Evolutionary conservation across 2,888 invertebrate species (phyloP).

Genomic region (Hololepta plana): DNA sequence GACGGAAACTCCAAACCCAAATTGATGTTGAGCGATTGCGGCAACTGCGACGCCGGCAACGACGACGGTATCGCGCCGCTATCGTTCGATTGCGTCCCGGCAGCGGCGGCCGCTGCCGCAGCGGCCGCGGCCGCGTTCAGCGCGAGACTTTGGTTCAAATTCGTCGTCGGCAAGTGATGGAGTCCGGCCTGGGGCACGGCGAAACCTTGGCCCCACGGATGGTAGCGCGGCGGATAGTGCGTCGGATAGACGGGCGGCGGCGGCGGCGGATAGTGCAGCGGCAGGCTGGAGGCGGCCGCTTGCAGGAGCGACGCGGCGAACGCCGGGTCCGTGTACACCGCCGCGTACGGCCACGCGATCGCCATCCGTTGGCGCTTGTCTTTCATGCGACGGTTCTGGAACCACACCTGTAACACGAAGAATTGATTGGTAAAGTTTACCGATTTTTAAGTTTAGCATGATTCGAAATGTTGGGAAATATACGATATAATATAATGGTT

Average conservation of each 20-base stretch:
- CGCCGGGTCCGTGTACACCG: constrained; percentile 85
- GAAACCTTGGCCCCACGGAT: constrained; percentile 30
- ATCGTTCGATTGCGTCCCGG: no score
- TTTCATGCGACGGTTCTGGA: constrained; percentile 92
- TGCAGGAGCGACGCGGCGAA: constrained; percentile 85
- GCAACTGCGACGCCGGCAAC: no score
- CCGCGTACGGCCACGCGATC: constrained; percentile 88
- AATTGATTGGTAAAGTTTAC: constrained; percentile 8
- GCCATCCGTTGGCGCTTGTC: constrained; percentile 92
- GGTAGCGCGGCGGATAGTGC: constrained; percentile 36
- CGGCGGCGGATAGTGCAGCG: constrained; percentile 33
- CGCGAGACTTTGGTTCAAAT: no score
- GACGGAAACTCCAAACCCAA: no score
- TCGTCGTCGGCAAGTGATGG: no score
- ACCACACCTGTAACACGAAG: constrained; percentile 67
- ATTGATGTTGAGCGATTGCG: no score
- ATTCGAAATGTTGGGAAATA: not conserved
- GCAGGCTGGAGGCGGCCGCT: constrained; percentile 56
- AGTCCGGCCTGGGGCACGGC: constrained; percentile 30
- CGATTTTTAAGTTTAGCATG: not conserved
- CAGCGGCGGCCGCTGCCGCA: no score
- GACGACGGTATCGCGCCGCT: no score
- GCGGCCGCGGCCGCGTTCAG: no score
- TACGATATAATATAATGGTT: no score
- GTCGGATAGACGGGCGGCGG: constrained; percentile 36